Base-by-base conservation (phyloP, 2,888 invertebrate genomes). In the Morpho achilles region DNA sequence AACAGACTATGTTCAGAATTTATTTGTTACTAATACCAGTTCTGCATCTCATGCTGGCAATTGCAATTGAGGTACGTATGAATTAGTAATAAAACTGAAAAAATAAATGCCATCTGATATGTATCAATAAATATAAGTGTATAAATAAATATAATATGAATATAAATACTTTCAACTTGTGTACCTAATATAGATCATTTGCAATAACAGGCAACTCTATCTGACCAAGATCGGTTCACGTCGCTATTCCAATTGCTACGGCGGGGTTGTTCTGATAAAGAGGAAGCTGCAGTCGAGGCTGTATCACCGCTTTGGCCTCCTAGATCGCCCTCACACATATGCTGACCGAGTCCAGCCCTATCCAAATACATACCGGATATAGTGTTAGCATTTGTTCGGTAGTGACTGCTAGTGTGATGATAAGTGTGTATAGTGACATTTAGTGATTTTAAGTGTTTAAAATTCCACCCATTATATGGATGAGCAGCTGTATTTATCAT, bases 21-120 rank as follows among this genome's bases (percentile, higher is more conserved):
- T 88, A 87, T 50, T 73, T 94, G 60, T 72, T 94, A 57, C 68
- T 91, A 9, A 88, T 94, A 69, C 94, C 94, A 0, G 65, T 91
- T 3, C 71, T 91, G 32, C 94, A 95, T 79, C 80, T 94, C 44
- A 56, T 93, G 43, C 61, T 93, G 16, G 91, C 94, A 47, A 78
- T 92, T 44, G 84, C 91, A 56, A 91, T 94, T 60, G 94, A 95
- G 92, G 94, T 43, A 7, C 8, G 8, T 39, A n/a, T 32, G 32
- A 0, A 32, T 32, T 32, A 2, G 32, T 32, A 32, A 5, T 32
- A n/a, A n/a, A n/a, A n/a, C n/a, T n/a, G n/a, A n/a, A n/a, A n/a
- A n/a, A n/a, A n/a, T n/a, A n/a, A n/a, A n/a, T n/a, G n/a, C n/a
- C n/a, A n/a, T n/a, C n/a, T n/a, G n/a, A n/a, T n/a, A n/a, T n/a